phyloP scores from a whole-genome alignment of 53 echinoderm and acorn worm species.

The Henricia sp. region DNA sequence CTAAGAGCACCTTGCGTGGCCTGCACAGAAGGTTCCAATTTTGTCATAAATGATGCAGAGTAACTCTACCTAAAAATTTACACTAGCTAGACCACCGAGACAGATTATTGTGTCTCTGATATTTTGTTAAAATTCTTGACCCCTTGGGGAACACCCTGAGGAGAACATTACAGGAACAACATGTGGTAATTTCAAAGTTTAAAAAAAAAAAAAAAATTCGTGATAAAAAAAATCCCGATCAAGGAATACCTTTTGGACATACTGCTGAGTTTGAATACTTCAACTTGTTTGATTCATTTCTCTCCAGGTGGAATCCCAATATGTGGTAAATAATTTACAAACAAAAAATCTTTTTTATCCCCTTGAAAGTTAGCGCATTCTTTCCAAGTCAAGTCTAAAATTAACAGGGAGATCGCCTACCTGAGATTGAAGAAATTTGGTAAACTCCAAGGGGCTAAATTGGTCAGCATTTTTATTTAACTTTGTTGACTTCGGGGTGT shows the following conservation, averaged over 20 bases:
- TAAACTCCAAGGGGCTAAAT: too few species aligned
- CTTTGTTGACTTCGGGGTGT: too few species aligned
- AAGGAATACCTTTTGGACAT: background rate
- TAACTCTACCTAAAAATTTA: constrained; percentile 25
- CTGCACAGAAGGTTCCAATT: constrained; percentile 8
- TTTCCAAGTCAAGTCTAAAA: constrained; percentile 14
- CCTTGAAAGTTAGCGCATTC: constrained; percentile 13
- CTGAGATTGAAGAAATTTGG: too few species aligned
- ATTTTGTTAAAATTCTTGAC: background rate
- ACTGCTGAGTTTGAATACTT: background rate
- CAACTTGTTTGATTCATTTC: constrained; percentile 34
- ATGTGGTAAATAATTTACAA: background rate
- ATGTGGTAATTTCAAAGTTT: constrained; percentile 19
- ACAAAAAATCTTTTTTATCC: constrained; percentile 13
- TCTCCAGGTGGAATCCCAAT: constrained; percentile 36
- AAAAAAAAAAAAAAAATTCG: background rate
- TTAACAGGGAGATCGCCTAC: too few species aligned
- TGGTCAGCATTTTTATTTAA: too few species aligned
- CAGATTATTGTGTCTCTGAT: too few species aligned
- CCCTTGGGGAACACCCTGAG: background rate
- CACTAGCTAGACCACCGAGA: constrained; percentile 16
- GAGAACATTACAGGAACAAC: background rate
- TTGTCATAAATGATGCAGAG: background rate
- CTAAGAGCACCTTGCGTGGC: background rate
- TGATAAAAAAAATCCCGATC: too few species aligned